Evolutionary conservation across 1,140 invertebrate species (phyloP).

Genomic region (Drosophila lacertosa): DNA sequence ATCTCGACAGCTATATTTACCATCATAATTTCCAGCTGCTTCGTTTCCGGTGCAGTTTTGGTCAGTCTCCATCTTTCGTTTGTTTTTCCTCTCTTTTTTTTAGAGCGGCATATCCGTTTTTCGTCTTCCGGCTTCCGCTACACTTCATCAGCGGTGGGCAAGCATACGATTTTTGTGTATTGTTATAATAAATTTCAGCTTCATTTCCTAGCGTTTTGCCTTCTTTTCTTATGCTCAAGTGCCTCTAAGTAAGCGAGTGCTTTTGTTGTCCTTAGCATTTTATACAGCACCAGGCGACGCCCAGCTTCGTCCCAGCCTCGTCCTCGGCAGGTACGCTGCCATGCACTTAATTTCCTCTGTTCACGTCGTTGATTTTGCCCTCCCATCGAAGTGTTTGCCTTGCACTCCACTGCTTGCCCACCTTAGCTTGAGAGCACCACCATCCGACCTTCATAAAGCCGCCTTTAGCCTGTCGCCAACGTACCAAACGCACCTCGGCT

Average conservation of each 20-base stretch:
- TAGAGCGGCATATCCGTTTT: slow-evolving; percentile 46
- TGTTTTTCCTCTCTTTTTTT: slow-evolving; percentile 24
- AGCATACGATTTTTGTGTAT: slow-evolving; percentile 64
- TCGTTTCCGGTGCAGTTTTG: slow-evolving; percentile 25
- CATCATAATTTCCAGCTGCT: slow-evolving; percentile 25
- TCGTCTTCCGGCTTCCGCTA: slow-evolving; percentile 39
- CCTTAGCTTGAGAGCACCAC: slow-evolving; percentile 28
- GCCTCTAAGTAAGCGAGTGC: slow-evolving; percentile 53
- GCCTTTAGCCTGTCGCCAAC: not conserved
- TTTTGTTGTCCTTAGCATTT: slow-evolving; percentile 53
- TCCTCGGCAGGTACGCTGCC: slow-evolving; percentile 24
- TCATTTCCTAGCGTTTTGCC: slow-evolving; percentile 60
- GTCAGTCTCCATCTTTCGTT: slow-evolving; percentile 5
- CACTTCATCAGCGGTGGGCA: slow-evolving; percentile 31
- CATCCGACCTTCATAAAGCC: slow-evolving; percentile 29
- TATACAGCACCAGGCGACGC: not conserved
- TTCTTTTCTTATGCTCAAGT: slow-evolving; percentile 44
- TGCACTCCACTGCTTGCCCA: slow-evolving; percentile 57
- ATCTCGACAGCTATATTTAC: slow-evolving; percentile 4
- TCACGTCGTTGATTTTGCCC: slow-evolving; percentile 61
- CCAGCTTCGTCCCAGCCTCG: not conserved
- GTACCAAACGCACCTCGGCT: not conserved
- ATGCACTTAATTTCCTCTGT: slow-evolving; percentile 73
- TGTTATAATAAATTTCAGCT: slow-evolving; percentile 79
- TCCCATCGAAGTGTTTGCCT: slow-evolving; percentile 65